Base-by-base conservation (phyloP, 2,888 invertebrate genomes). In the Spodoptera picta region DNA sequence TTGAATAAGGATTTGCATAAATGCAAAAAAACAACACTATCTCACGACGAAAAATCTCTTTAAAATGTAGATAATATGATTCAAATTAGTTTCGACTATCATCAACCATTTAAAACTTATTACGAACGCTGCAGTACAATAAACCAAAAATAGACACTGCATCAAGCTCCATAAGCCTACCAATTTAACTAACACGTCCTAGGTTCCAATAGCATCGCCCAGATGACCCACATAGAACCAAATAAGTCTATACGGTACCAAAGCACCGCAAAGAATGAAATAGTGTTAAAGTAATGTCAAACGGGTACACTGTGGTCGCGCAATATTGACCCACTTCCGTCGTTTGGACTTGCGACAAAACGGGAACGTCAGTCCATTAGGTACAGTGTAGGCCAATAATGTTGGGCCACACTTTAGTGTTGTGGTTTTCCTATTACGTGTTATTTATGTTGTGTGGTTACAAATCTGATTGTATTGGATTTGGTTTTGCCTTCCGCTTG, bases 241-340 rank as follows among this genome's bases (percentile, higher is more conserved):
- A 51, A 63, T 36, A 53, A 12, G 31, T 4, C n/a, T 9, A 36
- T 61, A 76, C 53, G 61, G 62, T 62, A 66, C 70, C 36, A 36
- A 9, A 60, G 47, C 42, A 70, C 51, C 59, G 43, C 58, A 64
- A 60, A 58, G 45, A 65, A 58, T 62, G 66, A 78, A 66, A 50
- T 59, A 75, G 55, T 60, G 31, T 44, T 52, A 43, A 50, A 68
- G 27, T 63, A 49, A 7, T 60, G 60, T 79, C 75, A 63, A 62
- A 61, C 69, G 54, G 45, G 44, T 55, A 64, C 69, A 72, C 43
- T 60, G 61, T 42, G 70, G 56, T 60, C 69, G 63, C 55, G 72
- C 73, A 67, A 48, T 55, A 73, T 57, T 79, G 70, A 79, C 77
- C 80, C 75, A 65, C 66, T 67, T 77, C 79, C 69, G 56, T 60